Evolutionary conservation across 2,888 invertebrate genomes (phyloP), one percentile per base, ranked within the genome.

Genomic region (Metacarcinus magister): DNA sequence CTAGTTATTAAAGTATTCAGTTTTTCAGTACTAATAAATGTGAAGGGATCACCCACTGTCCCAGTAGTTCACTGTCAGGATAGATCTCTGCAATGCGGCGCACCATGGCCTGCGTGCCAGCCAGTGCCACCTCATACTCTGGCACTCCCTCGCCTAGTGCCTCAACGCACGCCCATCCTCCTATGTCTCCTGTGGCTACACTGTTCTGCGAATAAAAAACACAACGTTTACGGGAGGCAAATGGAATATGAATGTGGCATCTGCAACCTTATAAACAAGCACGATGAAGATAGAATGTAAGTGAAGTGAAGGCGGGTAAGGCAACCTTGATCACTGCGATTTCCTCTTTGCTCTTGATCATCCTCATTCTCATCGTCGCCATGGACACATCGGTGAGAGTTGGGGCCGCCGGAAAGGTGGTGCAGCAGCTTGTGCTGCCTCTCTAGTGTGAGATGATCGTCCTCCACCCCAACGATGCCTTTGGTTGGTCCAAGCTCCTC

Each of bases 51-150:
- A 87, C 96, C 87, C 43, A 96, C 95, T 92, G 89, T 96, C 96
- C n/a, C 96, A 95, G 92, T 0, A 95, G 95, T 8, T 96, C 96
- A 19, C 87, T 67, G 93, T 96, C 89, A 5, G 95, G 95, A 90
- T 95, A 95, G 48, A 92, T 13, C 39, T 82, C 92, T 2, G 96
- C 96, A 48, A 95, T 92, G 89, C 89, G 48, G 28, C 96, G 48
- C 39, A 95, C 96, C 96, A 96, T 96, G 46, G 96, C 96, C 8
- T 43, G 82, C n/a, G 95, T 95, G 92, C 95, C 95, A 23, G 95
- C 96, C 87, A 96, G 92, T 8, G 96, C 95, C 60, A 96, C 95
- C 92, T 96, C 96, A 94, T 95, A 89, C 95, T 96, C 96, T 10
- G 95, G 82, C 87, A 95, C 96, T 8, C 94, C 92, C n/a, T 67